Evolutionary conservation across 2,797 vertebrate genomes (phyloP).

Genomic region (Myotis daubentonii): DNA sequence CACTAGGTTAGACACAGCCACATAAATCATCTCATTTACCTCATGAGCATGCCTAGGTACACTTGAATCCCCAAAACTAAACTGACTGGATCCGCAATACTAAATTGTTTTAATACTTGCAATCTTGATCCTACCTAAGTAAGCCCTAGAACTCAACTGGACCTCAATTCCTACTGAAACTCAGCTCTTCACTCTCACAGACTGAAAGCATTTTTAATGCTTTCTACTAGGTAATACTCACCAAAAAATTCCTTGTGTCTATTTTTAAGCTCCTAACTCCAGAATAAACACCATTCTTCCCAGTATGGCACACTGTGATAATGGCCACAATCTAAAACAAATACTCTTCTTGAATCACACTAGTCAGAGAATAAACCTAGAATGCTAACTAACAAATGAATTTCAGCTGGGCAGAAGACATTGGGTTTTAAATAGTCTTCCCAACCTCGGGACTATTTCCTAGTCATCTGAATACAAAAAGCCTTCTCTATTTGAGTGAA

Average conservation of each 20-base stretch:
- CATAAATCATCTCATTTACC: neutral
- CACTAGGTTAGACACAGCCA: neutral
- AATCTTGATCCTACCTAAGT: slow-evolving; percentile 21
- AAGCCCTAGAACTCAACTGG: neutral
- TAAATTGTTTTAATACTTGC: slow-evolving; percentile 12
- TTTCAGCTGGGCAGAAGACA: neutral
- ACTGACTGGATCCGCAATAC: neutral
- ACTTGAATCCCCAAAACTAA: neutral
- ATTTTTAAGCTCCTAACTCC: slow-evolving; percentile 47
- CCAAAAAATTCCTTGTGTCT: slow-evolving; percentile 9
- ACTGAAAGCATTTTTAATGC: neutral
- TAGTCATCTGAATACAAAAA: slow-evolving; percentile 43
- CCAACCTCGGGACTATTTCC: slow-evolving; percentile 46
- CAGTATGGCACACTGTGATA: neutral
- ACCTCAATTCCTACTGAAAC: neutral
- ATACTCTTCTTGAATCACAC: neutral
- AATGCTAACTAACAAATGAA: slow-evolving; percentile 53
- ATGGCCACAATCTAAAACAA: slow-evolving; percentile 29
- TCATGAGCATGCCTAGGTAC: neutral
- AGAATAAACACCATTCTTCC: neutral
- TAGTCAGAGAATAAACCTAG: slow-evolving; percentile 40
- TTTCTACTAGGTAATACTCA: slow-evolving; percentile 25
- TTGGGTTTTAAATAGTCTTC: neutral
- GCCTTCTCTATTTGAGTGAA: slow-evolving; percentile 37
- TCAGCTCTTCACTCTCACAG: neutral